A percentile compares a stretch with the other conserved stretches of the same genome.
Conservation (phyloP, 2,113 vertebrate genomes). For the Lophochroa leadbeateri region DNA sequence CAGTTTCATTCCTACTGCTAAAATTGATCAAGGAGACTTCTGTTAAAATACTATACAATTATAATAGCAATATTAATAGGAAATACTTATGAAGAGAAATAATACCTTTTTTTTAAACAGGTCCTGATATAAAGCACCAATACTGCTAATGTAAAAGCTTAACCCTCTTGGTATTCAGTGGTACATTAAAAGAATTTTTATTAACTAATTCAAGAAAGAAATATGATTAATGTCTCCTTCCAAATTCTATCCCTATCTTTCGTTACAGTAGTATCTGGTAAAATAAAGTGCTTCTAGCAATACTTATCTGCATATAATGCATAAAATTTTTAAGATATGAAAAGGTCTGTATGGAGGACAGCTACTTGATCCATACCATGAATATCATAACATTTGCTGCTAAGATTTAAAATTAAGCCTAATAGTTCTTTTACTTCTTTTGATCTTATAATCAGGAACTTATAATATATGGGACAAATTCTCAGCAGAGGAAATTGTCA, state of each 20-base stretch:
- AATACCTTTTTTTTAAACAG: constrained; percentile 16
- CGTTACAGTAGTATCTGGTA: not conserved
- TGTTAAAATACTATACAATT: constrained; percentile 9
- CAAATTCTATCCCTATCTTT: constrained; percentile 10
- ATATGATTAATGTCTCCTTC: constrained; percentile 17
- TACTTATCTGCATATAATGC: constrained; percentile 39
- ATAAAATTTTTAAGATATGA: constrained; percentile 2
- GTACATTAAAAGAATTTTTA: constrained; percentile 49
- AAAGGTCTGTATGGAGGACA: not conserved
- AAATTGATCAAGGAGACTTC: constrained; percentile 39
- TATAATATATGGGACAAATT: not conserved
- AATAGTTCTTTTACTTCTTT: not conserved
- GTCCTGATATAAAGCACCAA: not conserved
- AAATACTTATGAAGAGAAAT: constrained; percentile 42
- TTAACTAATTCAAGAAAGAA: constrained; percentile 53
- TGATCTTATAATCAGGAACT: not conserved
- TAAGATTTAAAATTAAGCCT: not conserved
- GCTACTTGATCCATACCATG: not conserved
- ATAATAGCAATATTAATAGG: constrained; percentile 38
- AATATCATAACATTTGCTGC: constrained; percentile 4
- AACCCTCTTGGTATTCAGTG: constrained; percentile 3
- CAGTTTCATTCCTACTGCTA: constrained; percentile 31
- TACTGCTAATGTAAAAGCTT: not conserved
- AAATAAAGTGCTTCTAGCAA: constrained; percentile 39
- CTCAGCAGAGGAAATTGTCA: not conserved